These are phyloP conservation scores for Platycheirus albimanus DNA, from an alignment of 2,888 invertebrate genomes.

Conservation along the genomic window DNA sequence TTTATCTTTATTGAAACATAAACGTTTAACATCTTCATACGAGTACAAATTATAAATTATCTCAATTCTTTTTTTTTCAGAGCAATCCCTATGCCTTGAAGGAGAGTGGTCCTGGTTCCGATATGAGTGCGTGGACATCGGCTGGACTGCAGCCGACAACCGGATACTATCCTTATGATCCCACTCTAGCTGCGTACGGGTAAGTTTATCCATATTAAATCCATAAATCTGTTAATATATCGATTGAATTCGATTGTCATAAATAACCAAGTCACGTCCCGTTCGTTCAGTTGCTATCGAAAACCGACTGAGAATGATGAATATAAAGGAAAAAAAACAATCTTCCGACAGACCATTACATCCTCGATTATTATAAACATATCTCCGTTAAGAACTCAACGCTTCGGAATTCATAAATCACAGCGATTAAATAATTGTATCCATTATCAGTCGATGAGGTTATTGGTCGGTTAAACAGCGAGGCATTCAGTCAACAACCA, in stretches of 20 bases:
- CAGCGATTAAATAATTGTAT: constrained; percentile 76
- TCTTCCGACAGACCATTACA: constrained; percentile 31
- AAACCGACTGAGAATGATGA: constrained; percentile 10
- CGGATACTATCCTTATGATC: constrained; percentile 96
- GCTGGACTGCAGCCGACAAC: constrained; percentile 95
- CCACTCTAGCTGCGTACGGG: constrained; percentile 96
- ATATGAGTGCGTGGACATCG: constrained; percentile 96
- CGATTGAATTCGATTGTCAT: constrained; percentile 63
- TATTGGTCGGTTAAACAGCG: constrained; percentile 26
- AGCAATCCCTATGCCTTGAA: constrained; percentile 95
- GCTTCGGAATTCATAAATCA: constrained; percentile 75
- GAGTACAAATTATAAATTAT: not conserved
- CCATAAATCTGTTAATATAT: constrained; percentile 63
- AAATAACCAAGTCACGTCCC: constrained; percentile 50
- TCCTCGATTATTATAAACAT: constrained; percentile 44
- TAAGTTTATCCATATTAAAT: constrained; percentile 84
- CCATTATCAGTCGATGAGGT: constrained; percentile 65
- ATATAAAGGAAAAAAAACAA: constrained; percentile 2
- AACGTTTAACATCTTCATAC: too few relatives aligned
- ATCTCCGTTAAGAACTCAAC: constrained; percentile 48
- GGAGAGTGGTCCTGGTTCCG: constrained; percentile 91
- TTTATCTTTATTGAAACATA: too few relatives aligned
- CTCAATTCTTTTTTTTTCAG: constrained; percentile 84
- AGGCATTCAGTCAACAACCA: constrained; percentile 8
- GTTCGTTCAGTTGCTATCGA: constrained; percentile 1